Evolutionary conservation across 2,797 vertebrate genomes (phyloP), one percentile per base, ranked within the genome.

Genomic region (Epinephelus awoara): DNA sequence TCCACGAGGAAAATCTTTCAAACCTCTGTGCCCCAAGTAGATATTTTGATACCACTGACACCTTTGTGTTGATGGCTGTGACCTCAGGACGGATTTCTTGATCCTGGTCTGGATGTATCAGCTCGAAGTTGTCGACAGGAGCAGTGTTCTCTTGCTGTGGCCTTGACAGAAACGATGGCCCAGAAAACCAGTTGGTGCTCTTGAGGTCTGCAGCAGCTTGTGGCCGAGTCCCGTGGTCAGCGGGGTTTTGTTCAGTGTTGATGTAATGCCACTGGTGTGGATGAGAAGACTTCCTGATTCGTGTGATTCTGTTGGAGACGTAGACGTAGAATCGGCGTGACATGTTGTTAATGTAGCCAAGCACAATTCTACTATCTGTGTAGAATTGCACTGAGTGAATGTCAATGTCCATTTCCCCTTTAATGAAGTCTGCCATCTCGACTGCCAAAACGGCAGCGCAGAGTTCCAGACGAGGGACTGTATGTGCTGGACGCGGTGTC

Each of bases 1-100:
- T 72, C 69, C 49, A 62, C 2, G 17, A 7, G 21, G 58, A 72
- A 21, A 73, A 63, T 5, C 38, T 52, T 25, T 44, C n/a, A 15
- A 71, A 71, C 57, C 46, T 50, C 2, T 23, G 19, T 12, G 68
- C 11, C 6, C 27, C 27, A 6, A 72, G 18, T 5, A 9, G 19
- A 1, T 3, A n/a, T n/a, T 9, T 12, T 58, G 34, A 8, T 8
- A 38, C 38, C 38, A 3, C 8, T 19, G 17, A 4, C 8, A 21
- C 12, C 8, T 11, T 38, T 8, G 46, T 18, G 3, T 2, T 58
- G 11, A 25, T n/a, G 4, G 12, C 6, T 12, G 34, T 27, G 1
- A 69, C 38, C n/a, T 49, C 15, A 4, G 55, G 67, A 10, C 23
- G 10, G 3, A 69, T 49, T 3, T 47, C 67, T 7, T n/a, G 0